Conservation (phyloP, 92 coral and sea anemone species). For the Ricordea florida region DNA sequence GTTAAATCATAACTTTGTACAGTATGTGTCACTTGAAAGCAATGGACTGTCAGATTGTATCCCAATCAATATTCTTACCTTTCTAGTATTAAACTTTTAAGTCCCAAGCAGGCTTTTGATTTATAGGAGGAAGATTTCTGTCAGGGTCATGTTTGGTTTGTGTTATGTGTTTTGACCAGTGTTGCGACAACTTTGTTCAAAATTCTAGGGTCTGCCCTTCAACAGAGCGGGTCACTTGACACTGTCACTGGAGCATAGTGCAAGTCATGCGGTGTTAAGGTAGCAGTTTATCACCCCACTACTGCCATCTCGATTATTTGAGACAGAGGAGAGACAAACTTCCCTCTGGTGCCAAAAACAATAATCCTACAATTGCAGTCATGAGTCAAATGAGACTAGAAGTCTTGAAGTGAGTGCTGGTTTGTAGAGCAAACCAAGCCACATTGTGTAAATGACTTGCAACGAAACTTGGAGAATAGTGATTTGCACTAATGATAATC, state of each 20-base stretch:
- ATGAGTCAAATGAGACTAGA: neutral
- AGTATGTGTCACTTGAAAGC: too few species aligned
- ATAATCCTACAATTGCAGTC: neutral
- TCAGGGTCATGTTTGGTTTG: neutral
- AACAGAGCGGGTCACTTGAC: slow-evolving; percentile 32
- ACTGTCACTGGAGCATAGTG: slow-evolving; percentile 12
- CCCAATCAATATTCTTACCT: too few species aligned
- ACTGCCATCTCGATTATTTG: slow-evolving; percentile 4
- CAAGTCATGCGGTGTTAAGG: slow-evolving; percentile 44
- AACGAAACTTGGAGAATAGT: neutral
- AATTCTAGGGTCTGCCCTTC: slow-evolving; percentile 39
- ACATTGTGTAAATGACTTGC: too few species aligned
- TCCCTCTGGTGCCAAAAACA: slow-evolving; percentile 10
- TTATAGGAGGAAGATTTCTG: neutral
- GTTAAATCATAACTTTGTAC: too few species aligned
- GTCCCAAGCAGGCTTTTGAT: too few species aligned
- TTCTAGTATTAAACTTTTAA: too few species aligned
- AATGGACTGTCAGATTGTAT: too few species aligned
- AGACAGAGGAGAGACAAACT: slow-evolving; percentile 19
- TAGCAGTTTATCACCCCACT: slow-evolving; percentile 43
- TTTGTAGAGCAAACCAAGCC: too few species aligned
- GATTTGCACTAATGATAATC: neutral
- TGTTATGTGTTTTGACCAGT: slow-evolving; percentile 34
- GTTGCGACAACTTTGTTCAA: slow-evolving; percentile 51
- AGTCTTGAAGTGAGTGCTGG: slow-evolving; percentile 28